A percentile compares a stretch with the other conserved stretches of the same genome.
Conservation (phyloP, 2,888 invertebrate genomes). For the Gryllus longicercus region DNA sequence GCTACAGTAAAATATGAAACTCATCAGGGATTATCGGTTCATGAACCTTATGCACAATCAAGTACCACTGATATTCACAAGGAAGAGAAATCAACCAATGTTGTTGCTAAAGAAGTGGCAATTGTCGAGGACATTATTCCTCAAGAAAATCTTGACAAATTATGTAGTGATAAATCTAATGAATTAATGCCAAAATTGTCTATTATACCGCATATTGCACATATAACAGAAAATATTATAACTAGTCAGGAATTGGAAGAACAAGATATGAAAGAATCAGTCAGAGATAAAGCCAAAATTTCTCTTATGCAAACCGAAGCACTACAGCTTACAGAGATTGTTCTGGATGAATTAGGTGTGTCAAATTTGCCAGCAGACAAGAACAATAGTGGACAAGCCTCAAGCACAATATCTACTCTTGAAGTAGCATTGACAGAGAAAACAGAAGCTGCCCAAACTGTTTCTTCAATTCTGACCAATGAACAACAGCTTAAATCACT, state of each 20-base stretch:
- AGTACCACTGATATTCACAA: too few species aligned
- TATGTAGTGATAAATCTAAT: too few species aligned
- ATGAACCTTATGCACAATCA: too few species aligned
- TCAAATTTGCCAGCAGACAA: not conserved
- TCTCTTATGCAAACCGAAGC: constrained; percentile 26
- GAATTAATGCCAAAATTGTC: too few species aligned
- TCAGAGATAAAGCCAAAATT: constrained; percentile 34
- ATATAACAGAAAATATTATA: not conserved
- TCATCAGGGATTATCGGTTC: too few species aligned
- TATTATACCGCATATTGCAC: constrained; percentile 26
- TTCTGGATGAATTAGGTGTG: constrained; percentile 36
- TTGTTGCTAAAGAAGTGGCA: too few species aligned
- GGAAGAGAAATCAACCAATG: too few species aligned
- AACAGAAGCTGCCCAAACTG: constrained; percentile 38
- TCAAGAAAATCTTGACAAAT: too few species aligned
- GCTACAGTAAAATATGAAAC: too few species aligned
- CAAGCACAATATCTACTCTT: constrained; percentile 23
- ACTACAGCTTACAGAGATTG: constrained; percentile 35
- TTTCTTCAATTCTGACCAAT: constrained; percentile 28
- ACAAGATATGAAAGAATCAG: constrained; percentile 34
- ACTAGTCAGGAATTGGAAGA: constrained; percentile 26
- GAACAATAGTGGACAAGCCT: constrained; percentile 21
- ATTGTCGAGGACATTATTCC: too few species aligned
- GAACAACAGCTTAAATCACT: not conserved
- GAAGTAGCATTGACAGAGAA: constrained; percentile 22